phyloP scores from a whole-genome alignment of 2,797 vertebrate species.

The Myioborus miniatus region DNA sequence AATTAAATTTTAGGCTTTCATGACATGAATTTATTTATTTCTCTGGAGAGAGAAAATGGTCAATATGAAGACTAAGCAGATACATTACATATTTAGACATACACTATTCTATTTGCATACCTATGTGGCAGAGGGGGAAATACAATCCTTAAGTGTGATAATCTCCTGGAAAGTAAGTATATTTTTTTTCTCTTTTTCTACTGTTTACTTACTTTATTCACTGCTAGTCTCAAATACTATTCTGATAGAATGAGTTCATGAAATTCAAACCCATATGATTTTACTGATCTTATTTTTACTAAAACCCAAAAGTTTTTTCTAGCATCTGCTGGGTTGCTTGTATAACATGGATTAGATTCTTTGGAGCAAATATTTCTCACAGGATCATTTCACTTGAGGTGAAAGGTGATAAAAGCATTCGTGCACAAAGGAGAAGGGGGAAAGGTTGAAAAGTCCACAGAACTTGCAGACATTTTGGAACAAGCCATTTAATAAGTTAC shows the following conservation, averaged over 20 bases:
- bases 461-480: not conserved
- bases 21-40: not conserved
- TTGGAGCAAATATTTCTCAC: not conserved
- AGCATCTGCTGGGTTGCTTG: not conserved
- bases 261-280: not conserved
- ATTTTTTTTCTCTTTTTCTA: not conserved
- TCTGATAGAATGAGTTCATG: not conserved
- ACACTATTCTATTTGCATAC: not conserved
- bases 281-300: not conserved
- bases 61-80: not conserved
- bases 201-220: not conserved
- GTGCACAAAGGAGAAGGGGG: not conserved
- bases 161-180: not conserved
- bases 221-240: not conserved
- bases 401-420: not conserved
- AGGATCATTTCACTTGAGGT: not conserved
- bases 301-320: not conserved
- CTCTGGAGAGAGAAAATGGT: not conserved
- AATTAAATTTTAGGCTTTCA: not conserved
- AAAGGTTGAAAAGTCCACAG: not conserved
- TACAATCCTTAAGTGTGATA: not conserved
- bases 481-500: not conserved
- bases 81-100: not conserved
- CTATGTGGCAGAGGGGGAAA: not conserved
- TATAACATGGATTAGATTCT: not conserved